These are phyloP conservation scores for Nothoprocta perdicaria DNA, from an alignment of 2,113 vertebrate species.

Conservation along the genomic window DNA sequence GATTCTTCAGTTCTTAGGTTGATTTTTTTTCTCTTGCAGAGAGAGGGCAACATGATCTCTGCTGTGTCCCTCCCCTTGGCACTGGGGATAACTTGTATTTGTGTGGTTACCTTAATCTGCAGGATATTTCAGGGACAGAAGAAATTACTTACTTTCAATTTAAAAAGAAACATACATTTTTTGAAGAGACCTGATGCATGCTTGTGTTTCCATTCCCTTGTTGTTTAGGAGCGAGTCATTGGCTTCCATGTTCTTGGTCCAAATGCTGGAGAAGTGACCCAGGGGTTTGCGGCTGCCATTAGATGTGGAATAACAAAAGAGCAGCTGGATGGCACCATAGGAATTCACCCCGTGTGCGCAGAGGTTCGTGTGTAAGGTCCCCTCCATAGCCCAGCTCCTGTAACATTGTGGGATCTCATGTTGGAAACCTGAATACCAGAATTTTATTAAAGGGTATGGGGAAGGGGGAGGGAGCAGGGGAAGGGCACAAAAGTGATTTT, in stretches of 20 bases:
- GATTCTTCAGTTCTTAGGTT: not conserved
- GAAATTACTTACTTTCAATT: not conserved
- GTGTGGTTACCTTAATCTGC: not conserved
- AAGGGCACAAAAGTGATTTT: not conserved
- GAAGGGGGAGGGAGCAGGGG: accelerated
- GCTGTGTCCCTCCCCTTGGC: not conserved
- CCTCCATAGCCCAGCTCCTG: not conserved
- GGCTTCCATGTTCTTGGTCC: slow-evolving; percentile 86
- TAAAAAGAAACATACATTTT: not conserved
- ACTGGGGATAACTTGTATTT: not conserved
- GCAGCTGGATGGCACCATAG: slow-evolving; percentile 82
- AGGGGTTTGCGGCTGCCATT: slow-evolving; percentile 85
- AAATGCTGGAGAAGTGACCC: slow-evolving; percentile 85
- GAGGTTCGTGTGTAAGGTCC: slow-evolving; percentile 75
- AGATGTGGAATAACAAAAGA: slow-evolving; percentile 86
- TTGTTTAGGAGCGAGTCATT: slow-evolving; percentile 82
- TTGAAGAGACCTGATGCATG: not conserved
- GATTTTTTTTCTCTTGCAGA: not conserved
- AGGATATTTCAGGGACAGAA: not conserved
- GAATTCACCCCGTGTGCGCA: slow-evolving; percentile 85
- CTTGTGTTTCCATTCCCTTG: not conserved
- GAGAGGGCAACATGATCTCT: not conserved
- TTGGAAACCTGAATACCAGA: not conserved
- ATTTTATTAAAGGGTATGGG: not conserved
- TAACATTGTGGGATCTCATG: not conserved